Evolutionary conservation across 2,888 invertebrate species (phyloP), one percentile per base, ranked within the genome.

Genomic region (Oligia latruncula): DNA sequence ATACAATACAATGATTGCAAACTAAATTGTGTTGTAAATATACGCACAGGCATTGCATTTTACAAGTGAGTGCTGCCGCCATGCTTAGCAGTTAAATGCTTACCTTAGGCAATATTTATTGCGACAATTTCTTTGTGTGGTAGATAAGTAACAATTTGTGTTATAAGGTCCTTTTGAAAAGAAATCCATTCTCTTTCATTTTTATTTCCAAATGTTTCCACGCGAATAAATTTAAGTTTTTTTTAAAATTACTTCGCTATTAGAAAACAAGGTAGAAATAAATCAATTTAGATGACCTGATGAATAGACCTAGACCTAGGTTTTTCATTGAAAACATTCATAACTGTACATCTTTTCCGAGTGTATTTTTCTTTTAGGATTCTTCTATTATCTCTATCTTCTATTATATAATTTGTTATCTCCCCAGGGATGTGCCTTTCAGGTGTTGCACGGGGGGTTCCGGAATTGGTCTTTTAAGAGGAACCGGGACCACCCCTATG

Each of bases 1-100:
- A 66, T 77, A 71, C 67, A 76, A 70, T 75, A 87, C 71, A 76
- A 66, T 75, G 49, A 60, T 87, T 76, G 85, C 75, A 52, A 73
- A 77, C 74, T 49, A 55, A 62, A 80, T 20, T 55, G 82, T 89
- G 83, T 84, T 74, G 84, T 73, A 87, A 88, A 29, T 72, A 29
- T 79, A 75, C 85, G 85, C 78, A 64, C 73, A 71, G 71, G 43
- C 49, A 80, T 83, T 83, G 74, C 78, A 71, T 52, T 79, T 71
- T 75, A 71, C 81, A 77, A 78, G 73, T 76, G 77, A 79, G 71
- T 70, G 71, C 64, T 43, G 73, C 52, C 52, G 81, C 81, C 70
- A 60, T 68, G 79, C 70, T 88, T 74, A 78, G 84, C 62, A 65
- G 67, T 67, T 74, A 67, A 68, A 67, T 82, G 60, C 72, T 72